Base-by-base conservation (phyloP, 2,797 vertebrate species). In the Hapalemur alaotrensis region DNA sequence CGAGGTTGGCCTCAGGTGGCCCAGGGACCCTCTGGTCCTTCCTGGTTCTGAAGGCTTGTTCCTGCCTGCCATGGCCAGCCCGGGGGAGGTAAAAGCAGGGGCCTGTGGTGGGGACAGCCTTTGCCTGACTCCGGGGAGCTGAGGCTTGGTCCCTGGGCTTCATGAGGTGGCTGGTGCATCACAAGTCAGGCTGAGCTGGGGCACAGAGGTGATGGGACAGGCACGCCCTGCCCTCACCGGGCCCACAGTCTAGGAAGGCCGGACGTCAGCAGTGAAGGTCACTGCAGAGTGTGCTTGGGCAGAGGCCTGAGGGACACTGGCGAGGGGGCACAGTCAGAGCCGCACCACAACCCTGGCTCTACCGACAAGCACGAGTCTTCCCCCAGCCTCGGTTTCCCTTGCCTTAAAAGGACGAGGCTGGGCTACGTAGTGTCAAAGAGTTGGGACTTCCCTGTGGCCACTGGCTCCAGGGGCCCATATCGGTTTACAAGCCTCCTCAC, bases 261-360 rank as follows among this genome's bases (percentile, higher is more conserved):
- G 3, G 41, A 54, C 0, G 3, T 2, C 1, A 0, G 82, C 14
- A 28, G 22, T n/a, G 11, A 5, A 1, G 23, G 22, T 12, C 22
- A 0, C 7, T 1, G 1, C 0, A 22, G n/a, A 2, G 35, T 0
- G 0, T 10, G 11, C 57, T 35, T 9, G 4, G 30, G 35, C 63
- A 50, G 72, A 67, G 54, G 15, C 35, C 32, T 11, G 23, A 0
- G 0, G 65, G 67, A 54, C 10, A 15, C 8, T 10, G 70, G 38
- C 0, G 3, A 3, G 57, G 32, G 54, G 59, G 23, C n/a, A 35
- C 2, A 6, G 50, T n/a, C 32, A 18, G 43, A 20, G 54, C n/a
- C 3, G 3, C n/a, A 4, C 12, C 2, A 9, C 1, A 22, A 83
- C 9, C 32, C 38, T 6, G 43, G 46, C 41, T 67, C 52, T 30